A percentile compares a stretch with the other conserved stretches of the same genome.
Conservation (phyloP, 2,113 vertebrate species). For the Podarcis cretensis region DNA sequence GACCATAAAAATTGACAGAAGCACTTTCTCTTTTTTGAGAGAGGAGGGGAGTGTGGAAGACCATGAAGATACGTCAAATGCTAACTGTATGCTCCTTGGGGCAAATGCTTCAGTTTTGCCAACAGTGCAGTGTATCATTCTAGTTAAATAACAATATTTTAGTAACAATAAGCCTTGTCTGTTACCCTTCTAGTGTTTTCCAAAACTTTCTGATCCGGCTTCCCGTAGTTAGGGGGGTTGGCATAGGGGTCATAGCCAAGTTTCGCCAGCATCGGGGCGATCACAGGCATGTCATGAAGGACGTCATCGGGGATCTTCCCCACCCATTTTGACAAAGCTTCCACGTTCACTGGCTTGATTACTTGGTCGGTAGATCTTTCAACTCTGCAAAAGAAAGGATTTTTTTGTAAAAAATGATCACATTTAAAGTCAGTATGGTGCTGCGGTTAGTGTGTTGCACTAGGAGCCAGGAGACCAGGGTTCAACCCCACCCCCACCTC, state of each 20-base stretch:
- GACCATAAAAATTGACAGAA: too few species aligned
- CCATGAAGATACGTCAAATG: neutral
- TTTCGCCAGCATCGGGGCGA: constrained; percentile 94
- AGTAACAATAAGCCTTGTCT: neutral
- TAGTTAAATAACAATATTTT: too few species aligned
- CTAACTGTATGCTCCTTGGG: neutral
- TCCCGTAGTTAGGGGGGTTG: constrained; percentile 95
- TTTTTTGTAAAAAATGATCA: too few species aligned
- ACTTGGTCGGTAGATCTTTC: constrained; percentile 98
- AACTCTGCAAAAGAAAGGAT: constrained; percentile 77
- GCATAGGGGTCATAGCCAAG: constrained; percentile 94
- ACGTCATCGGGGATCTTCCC: constrained; percentile 95
- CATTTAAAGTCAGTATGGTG: too few species aligned
- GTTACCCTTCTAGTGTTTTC: constrained; percentile 97
- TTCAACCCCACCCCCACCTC: neutral
- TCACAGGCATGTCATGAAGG: constrained; percentile 91
- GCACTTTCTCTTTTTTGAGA: too few species aligned
- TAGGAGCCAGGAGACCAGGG: neutral
- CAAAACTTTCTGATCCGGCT: constrained; percentile 91
- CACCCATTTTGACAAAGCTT: constrained; percentile 96
- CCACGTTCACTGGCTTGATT: constrained; percentile 96
- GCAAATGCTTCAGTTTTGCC: neutral
- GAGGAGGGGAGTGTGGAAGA: too few species aligned
- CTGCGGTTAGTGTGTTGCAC: too few species aligned
- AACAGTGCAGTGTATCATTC: neutral